Evolutionary conservation across 2,113 vertebrate species (phyloP).

Genomic region (Gila orcuttii): DNA sequence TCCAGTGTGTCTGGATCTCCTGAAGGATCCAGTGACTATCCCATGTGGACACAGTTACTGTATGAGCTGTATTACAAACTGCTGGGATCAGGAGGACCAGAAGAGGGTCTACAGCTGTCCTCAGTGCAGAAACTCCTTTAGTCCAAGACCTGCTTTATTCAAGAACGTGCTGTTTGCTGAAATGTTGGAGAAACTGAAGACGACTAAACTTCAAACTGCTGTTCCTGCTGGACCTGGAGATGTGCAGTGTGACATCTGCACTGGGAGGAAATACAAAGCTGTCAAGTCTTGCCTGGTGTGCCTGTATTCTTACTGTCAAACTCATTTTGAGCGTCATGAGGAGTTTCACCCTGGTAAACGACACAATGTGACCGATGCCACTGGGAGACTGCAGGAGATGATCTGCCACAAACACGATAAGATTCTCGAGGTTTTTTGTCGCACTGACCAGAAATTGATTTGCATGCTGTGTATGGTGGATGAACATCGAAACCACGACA

Average conservation of each 20-base stretch:
- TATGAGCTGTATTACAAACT: not conserved
- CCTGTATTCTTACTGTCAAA: not conserved
- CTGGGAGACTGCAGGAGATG: not conserved
- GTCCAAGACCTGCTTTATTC: not conserved
- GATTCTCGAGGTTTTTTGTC: not conserved
- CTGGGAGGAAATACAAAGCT: not conserved
- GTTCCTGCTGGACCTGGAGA: conserved; percentile 7
- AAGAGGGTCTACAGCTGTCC: conserved; percentile 12
- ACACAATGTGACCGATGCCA: not conserved
- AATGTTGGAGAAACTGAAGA: not conserved
- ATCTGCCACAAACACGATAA: not conserved
- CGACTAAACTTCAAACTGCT: not conserved
- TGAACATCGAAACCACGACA: not conserved
- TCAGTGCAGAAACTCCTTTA: not conserved
- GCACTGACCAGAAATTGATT: not conserved
- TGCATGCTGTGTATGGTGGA: not conserved
- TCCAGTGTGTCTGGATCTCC: too few species aligned
- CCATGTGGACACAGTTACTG: conserved; percentile 7
- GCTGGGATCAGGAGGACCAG: not conserved
- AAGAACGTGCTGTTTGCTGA: not conserved
- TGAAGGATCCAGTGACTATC: not conserved
- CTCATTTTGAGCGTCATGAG: not conserved
- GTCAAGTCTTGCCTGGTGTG: not conserved
- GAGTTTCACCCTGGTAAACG: not conserved
- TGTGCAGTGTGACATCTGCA: conserved; percentile 3